A percentile compares a stretch with the other conserved stretches of the same genome.
Evolutionary conservation across 1,140 invertebrate species (phyloP).

Genomic region (Bursaphelenchus mucronatus): DNA sequence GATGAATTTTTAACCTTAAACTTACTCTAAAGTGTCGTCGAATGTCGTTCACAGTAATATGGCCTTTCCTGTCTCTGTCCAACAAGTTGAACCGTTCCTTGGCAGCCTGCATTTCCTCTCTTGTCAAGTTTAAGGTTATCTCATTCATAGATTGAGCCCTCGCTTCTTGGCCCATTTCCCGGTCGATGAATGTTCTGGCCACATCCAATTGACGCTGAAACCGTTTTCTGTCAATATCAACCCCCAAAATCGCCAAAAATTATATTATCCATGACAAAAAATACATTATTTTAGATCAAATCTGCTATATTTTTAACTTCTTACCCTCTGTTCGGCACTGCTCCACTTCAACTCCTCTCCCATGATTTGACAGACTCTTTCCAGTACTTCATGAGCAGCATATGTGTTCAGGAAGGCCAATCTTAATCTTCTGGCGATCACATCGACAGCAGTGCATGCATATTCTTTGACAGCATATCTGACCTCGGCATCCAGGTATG

Average conservation of each 20-base stretch:
- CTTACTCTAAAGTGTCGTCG: conserved; percentile 83
- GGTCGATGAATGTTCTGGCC: conserved; percentile 78
- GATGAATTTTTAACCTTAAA: conserved; percentile 12
- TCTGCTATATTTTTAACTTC: no score
- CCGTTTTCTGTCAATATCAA: conserved; percentile 27
- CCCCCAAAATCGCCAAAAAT: no score
- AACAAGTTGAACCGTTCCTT: conserved; percentile 90
- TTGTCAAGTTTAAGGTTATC: conserved; percentile 84
- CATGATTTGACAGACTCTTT: conserved; percentile 85
- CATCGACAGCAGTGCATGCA: conserved; percentile 89
- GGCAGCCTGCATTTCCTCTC: conserved; percentile 87
- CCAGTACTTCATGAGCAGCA: conserved; percentile 86
- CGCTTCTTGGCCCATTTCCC: conserved; percentile 93
- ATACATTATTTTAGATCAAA: no score
- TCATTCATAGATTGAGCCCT: conserved; percentile 78
- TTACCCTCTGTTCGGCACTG: conserved; percentile 64
- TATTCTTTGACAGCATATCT: conserved; percentile 89
- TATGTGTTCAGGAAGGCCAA: conserved; percentile 89
- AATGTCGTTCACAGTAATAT: conserved; percentile 94
- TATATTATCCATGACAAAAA: no score
- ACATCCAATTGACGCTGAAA: conserved; percentile 71
- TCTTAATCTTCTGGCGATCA: conserved; percentile 84
- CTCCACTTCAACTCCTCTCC: conserved; percentile 89
- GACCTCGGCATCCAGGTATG: conserved; percentile 89
- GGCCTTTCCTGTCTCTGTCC: conserved; percentile 91